A percentile compares a stretch with the other conserved stretches of the same genome.
phyloP scores from a whole-genome alignment of 2,797 vertebrate genomes.

The Molossus alvarezi region DNA sequence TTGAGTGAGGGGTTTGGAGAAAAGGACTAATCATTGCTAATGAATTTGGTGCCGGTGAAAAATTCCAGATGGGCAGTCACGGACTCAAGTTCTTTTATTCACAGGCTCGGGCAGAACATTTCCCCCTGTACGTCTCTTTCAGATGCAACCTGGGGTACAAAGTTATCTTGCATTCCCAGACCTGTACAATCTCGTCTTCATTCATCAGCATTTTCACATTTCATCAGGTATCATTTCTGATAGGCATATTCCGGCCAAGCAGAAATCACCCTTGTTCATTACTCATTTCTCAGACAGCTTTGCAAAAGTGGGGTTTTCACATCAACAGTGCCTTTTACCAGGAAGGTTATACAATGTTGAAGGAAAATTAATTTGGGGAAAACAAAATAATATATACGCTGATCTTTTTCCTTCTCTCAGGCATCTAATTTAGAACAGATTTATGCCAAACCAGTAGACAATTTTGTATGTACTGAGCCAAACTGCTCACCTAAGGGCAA shows the following conservation, averaged over 20 bases:
- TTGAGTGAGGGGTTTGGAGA: slow-evolving; percentile 82
- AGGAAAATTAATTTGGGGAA: slow-evolving; percentile 12
- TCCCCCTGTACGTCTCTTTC: slow-evolving; percentile 52
- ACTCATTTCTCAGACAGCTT: slow-evolving; percentile 58
- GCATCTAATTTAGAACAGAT: slow-evolving; percentile 31
- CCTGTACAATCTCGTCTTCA: slow-evolving; percentile 73
- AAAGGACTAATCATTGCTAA: slow-evolving; percentile 83
- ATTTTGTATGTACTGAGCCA: not conserved
- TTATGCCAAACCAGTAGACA: not conserved
- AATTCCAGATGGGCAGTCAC: slow-evolving; percentile 85
- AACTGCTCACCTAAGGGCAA: not conserved
- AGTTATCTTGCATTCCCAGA: slow-evolving; percentile 80
- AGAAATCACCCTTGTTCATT: slow-evolving; percentile 68
- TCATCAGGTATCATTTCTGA: slow-evolving; percentile 72
- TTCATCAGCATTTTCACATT: slow-evolving; percentile 78
- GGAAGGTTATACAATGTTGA: not conserved
- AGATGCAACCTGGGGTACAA: slow-evolving; percentile 64
- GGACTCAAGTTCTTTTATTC: slow-evolving; percentile 79
- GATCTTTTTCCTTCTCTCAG: slow-evolving; percentile 23
- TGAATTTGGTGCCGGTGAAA: slow-evolving; percentile 87
- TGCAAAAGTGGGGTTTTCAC: slow-evolving; percentile 44
- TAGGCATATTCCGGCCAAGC: not conserved
- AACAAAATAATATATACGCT: slow-evolving; percentile 18
- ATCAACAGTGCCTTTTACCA: slow-evolving; percentile 33
- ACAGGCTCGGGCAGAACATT: slow-evolving; percentile 67